Percentiles rank a stretch among this genome's conserved stretches.
Evolutionary conservation across 2,113 vertebrate species (phyloP).

Genomic region (Gymnarchus niloticus): DNA sequence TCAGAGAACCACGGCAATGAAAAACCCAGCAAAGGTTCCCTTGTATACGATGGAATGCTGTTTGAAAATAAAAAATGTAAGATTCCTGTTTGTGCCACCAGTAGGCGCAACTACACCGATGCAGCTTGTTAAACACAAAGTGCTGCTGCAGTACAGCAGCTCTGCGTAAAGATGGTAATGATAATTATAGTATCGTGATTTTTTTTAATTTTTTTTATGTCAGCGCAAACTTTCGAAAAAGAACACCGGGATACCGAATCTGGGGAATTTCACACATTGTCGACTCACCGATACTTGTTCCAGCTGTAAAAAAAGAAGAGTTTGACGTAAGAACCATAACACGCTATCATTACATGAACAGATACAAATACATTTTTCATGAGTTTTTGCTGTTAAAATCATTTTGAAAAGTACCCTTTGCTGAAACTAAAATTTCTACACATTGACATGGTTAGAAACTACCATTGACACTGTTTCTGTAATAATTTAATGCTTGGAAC

Average conservation of each 20-base stretch:
- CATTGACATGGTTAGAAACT: not conserved
- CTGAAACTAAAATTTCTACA: not conserved
- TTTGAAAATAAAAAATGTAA: not conserved
- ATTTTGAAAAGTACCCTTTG: not conserved
- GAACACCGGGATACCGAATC: not conserved
- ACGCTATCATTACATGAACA: not conserved
- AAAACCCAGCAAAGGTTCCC: not conserved
- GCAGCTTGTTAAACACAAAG: conserved; percentile 33
- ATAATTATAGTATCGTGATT: not conserved
- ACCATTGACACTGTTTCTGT: not conserved
- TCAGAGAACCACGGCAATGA: not conserved
- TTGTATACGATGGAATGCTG: not conserved
- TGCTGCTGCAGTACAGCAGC: too few species aligned
- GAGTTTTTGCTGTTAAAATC: not conserved
- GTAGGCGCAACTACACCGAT: conserved; percentile 30
- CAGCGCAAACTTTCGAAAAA: too few species aligned
- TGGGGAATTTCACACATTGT: too few species aligned
- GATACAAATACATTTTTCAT: not conserved
- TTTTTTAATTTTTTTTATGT: not conserved
- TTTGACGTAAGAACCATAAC: not conserved
- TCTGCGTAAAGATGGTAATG: not conserved
- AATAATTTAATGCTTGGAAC: not conserved
- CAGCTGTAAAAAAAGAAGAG: conserved; percentile 43
- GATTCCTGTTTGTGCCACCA: conserved; percentile 37
- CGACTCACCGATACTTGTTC: conserved; percentile 53